Evolutionary conservation across 2,888 invertebrate genomes (phyloP), one percentile per base, ranked within the genome.

Genomic region (Parnassius mnemosyne): DNA sequence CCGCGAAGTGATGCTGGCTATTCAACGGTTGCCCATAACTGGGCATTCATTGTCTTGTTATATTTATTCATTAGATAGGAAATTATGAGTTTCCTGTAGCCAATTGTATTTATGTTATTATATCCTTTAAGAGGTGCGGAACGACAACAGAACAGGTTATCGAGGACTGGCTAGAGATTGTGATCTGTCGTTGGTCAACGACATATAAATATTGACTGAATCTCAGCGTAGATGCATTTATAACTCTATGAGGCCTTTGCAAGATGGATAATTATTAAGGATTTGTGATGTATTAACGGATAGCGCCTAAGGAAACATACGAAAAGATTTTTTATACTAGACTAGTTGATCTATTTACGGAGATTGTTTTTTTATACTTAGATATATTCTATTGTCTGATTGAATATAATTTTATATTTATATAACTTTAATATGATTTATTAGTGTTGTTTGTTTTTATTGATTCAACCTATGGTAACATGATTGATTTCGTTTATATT

Each of bases 351-450:
- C 89, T 92, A 91, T 90, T 90, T 92, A 91, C 91, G 92, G 90
- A 92, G 92, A 92, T 92, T 92, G 92, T 92, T 92, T 91, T 84
- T 90, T 91, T 91, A 91, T 91, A 90, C 87, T 89, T 92, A 92
- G 89, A 91, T 86, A 89, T 90, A 91, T 89, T 88, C 84, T 92
- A 92, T 91, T 85, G 89, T 89, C 90, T 90, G 89, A 91, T 92
- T 90, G 91, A 85, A 88, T 86, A 89, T 89, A 86, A 87, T 87
- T 92, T 89, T 85, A 89, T 91, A 90, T 91, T 87, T 91, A 88
- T 89, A 83, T 86, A 82, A 79, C 81, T 83, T 83, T 86, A 83
- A 81, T 86, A 87, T 88, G 86, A 86, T 90, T 92, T 91, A 90
- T 89, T 89, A 86, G 89, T 89, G 92, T 92, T 92, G 91, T 89